Evolutionary conservation across 2,797 vertebrate species (phyloP), one percentile per base, ranked within the genome.

Genomic region (Scolopax rusticola): DNA sequence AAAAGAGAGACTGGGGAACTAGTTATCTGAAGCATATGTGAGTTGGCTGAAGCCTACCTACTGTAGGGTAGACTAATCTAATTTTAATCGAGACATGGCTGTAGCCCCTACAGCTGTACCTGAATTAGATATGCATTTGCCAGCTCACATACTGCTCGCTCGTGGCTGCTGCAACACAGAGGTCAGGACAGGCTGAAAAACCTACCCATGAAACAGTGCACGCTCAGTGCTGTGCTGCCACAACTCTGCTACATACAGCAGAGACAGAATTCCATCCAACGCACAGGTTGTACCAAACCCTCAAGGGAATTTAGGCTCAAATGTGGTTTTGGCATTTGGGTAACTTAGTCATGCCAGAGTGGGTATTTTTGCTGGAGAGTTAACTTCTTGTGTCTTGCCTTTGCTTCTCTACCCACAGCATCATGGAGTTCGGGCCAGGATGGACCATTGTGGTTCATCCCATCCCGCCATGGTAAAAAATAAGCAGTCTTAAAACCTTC

Each of bases 11-110:
- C 74, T 71, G 38, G 25, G 54, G 70, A 86, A 91, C 87, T 11
- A 94, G 53, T 80, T 95, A 0, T 41, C 77, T 24, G 54, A 82
- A 90, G 40, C 83, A 79, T 70, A 82, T 91, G 74, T 57, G 90
- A 95, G 86, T 53, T 95, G 90, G 89, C 88, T 95, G 88, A 90
- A 95, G 43, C 63, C 67, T 76, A 64, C 45, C 57, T 78, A 83
- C 74, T 68, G 71, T 63, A 84, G 90, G 60, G 36, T 82, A 82
- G 70, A 43, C 67, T 95, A 94, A 93, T 95, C 81, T 93, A 87
- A 95, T 91, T 96, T 93, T 92, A 90, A 95, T 93, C 0, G 0
- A 92, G 93, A 67, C 36, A 63, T 7, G 77, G 54, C 86, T 80
- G 60, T 60, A 85, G 56, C 68, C 93, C 43, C 77, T 93, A 45